These are phyloP conservation scores for Sarcophaga caerulescens DNA, from an alignment of 2,888 invertebrate species.

Conservation along the genomic window DNA sequence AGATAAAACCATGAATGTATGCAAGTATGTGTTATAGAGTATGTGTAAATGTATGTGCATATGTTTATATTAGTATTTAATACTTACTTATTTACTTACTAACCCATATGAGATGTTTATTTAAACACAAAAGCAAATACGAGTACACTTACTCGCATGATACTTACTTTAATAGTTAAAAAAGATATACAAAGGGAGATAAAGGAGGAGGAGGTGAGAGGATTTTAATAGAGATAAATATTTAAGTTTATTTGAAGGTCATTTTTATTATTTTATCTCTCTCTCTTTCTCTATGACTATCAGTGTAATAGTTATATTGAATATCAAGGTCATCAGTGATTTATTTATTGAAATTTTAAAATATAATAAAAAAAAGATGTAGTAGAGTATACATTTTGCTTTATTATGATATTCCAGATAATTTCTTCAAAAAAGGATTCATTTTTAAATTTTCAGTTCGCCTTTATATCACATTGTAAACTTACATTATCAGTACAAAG, in stretches of 20 bases:
- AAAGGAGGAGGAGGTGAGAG: not conserved
- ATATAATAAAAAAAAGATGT: not conserved
- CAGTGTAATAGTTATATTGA: slow-evolving; percentile 1
- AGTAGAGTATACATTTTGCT: no score
- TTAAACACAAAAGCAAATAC: not conserved
- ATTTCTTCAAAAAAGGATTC: no score
- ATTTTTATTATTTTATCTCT: slow-evolving; percentile 52
- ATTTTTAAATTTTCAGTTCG: no score
- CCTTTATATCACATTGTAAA: no score
- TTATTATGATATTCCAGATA: no score
- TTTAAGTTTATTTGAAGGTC: slow-evolving; percentile 65
- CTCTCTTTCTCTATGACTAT: no score
- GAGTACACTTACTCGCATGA: not conserved
- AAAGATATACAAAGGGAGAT: no score
- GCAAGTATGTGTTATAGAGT: not conserved
- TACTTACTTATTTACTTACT: slow-evolving; percentile 23
- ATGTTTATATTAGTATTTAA: not conserved
- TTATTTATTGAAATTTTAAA: not conserved
- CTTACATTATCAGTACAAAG: no score
- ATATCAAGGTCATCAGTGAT: slow-evolving; percentile 47
- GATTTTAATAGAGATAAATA: slow-evolving; percentile 55
- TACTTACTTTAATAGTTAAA: not conserved
- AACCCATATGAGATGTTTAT: slow-evolving; percentile 15
- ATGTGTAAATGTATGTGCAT: not conserved
- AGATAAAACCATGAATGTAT: not conserved